Evolutionary conservation across 2,113 vertebrate species (phyloP).

Genomic region (Brachypodius melanocephalos): DNA sequence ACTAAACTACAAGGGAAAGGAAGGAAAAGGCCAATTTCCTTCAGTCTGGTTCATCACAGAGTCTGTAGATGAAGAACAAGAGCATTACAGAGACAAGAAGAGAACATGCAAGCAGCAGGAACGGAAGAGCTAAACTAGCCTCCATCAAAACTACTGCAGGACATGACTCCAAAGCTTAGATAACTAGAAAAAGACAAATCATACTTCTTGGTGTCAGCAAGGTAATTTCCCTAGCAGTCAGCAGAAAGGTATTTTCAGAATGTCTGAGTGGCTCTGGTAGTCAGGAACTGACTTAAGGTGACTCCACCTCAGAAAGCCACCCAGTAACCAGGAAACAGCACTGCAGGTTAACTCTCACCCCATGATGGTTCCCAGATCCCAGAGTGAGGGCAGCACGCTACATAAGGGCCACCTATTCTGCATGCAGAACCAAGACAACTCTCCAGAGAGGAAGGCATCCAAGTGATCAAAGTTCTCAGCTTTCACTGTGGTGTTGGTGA

Average conservation of each 20-base stretch:
- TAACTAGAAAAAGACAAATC: neutral
- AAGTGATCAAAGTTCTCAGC: neutral
- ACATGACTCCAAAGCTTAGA: neutral
- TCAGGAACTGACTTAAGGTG: neutral
- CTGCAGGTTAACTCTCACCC: fast-evolving
- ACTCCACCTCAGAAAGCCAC: neutral
- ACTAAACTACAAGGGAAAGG: neutral
- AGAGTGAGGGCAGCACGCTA: fast-evolving
- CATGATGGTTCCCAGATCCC: fast-evolving
- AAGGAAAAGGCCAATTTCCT: neutral
- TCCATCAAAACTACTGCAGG: neutral
- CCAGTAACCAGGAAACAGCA: neutral
- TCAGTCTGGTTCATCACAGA: neutral
- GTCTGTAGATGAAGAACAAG: neutral
- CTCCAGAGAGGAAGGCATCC: neutral
- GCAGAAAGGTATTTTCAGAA: neutral
- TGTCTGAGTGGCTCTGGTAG: fast-evolving
- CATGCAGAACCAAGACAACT: neutral
- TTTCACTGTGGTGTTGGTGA: neutral
- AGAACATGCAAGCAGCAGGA: neutral
- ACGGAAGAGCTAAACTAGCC: neutral
- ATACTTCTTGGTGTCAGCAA: neutral
- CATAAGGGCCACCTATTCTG: fast-evolving
- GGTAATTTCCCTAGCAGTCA: neutral
- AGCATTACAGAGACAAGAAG: neutral